Evolutionary conservation across 2,113 vertebrate genomes (phyloP).

Genomic region (Platysteira castanea): DNA sequence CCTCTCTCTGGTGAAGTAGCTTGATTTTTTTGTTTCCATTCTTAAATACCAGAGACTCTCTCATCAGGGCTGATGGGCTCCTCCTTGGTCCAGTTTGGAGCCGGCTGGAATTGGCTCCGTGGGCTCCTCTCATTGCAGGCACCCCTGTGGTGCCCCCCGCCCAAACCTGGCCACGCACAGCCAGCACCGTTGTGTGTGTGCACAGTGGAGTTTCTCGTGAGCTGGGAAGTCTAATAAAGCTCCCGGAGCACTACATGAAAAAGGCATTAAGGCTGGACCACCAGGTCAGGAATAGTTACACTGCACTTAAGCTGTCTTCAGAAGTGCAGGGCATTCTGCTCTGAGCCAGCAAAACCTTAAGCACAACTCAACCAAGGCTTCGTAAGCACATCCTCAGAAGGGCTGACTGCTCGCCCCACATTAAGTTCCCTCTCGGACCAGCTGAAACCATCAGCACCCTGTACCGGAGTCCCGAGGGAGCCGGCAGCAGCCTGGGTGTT

Average conservation of each 20-base stretch:
- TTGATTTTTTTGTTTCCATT: neutral
- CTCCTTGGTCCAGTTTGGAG: neutral
- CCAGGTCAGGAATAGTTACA: neutral
- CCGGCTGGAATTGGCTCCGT: neutral
- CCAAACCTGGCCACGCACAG: neutral
- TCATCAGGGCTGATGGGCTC: accelerated
- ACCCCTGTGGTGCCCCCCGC: neutral
- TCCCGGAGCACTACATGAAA: neutral
- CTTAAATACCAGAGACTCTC: neutral
- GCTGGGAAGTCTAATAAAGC: neutral
- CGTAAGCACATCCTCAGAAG: neutral
- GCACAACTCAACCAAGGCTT: neutral
- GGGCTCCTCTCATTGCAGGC: neutral
- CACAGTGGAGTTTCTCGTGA: neutral
- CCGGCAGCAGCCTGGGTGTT: slow-evolving; percentile 50
- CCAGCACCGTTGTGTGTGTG: neutral
- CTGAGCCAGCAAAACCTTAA: neutral
- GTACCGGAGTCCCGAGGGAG: neutral
- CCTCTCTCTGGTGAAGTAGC: neutral
- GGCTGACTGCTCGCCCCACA: neutral
- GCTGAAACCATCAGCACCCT: neutral
- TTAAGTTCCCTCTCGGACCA: neutral
- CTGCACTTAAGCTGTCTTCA: neutral
- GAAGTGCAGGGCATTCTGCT: neutral
- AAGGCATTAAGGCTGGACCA: slow-evolving; percentile 33